Evolutionary conservation across 2,113 vertebrate species (phyloP), one percentile per base, ranked within the genome.

Genomic region (Odontophorus gujanensis): DNA sequence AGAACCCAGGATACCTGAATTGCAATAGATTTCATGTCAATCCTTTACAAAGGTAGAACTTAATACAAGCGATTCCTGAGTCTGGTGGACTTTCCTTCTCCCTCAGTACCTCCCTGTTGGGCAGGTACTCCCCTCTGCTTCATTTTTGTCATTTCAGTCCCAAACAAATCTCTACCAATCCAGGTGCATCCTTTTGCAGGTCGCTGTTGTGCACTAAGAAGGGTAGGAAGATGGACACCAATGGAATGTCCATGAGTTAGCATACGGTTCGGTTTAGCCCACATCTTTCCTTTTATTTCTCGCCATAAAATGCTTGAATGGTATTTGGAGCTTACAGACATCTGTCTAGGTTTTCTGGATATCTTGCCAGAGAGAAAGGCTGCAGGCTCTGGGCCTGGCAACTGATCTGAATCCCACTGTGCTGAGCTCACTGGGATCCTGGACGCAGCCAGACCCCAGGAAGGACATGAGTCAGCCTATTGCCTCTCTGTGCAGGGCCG

Each of bases 201-300:
- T 47, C 14, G 8, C 14, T 16, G 10, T 11, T 3, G 1, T 6
- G 20, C 8, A 28, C 3, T 47, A 4, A 1, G 11, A 22, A 16
- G 1, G 10, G 59, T 4, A 43, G 55, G 22, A 66, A 62, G 36
- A 9, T 57, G 57, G 28, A 11, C 58, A 2, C 19, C 0, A 0
- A 4, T 10, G 42, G 55, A 12, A 53, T 9, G 7, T 30, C 59
- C 16, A 8, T 18, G 36, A 10, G 10, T 9, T 78, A 9, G 11
- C 47, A n/a, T 24, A 0, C 0, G 0, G 6, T 18, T 81, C 77
- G 26, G 8, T 42, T 89, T 89, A 63, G 42, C 9, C 38, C 5
- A 0, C 1, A 50, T 8, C 7, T 11, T 42, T 45, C 13, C 50
- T 58, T 45, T 69, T 71, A 47, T 57, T 65, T 59, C 24, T 57